A percentile compares a stretch with the other conserved stretches of the same genome.
These are phyloP conservation scores for Phrixothrix hirtus DNA, from an alignment of 2,888 invertebrate genomes.

Conservation along the genomic window DNA sequence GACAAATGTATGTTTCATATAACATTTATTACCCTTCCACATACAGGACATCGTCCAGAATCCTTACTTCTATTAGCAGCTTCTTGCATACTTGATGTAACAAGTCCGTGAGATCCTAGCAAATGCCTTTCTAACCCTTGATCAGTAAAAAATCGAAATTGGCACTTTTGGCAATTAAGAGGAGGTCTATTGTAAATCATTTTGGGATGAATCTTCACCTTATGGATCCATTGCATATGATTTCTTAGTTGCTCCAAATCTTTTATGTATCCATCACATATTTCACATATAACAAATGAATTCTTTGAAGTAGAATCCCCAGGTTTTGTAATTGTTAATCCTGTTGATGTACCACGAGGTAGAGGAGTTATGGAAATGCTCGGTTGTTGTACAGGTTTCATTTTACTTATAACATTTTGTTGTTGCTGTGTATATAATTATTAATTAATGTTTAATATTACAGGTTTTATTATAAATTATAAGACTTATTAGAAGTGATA, in stretches of 20 bases:
- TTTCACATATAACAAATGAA: constrained; percentile 92
- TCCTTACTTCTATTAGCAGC: constrained; percentile 94
- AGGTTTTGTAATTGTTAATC: constrained; percentile 53
- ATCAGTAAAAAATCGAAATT: constrained; percentile 95
- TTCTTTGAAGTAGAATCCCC: constrained; percentile 69
- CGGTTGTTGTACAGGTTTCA: constrained; percentile 68
- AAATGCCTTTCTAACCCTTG: constrained; percentile 95
- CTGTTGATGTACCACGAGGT: constrained; percentile 65
- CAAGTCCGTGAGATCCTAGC: constrained; percentile 90
- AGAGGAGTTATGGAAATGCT: constrained; percentile 90
- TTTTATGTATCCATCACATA: constrained; percentile 96
- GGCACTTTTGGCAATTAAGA: constrained; percentile 94
- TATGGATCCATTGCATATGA: constrained; percentile 98
- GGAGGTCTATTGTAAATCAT: constrained; percentile 95
- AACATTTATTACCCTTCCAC: constrained; percentile 91
- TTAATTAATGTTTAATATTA: too few species aligned
- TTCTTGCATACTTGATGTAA: constrained; percentile 94
- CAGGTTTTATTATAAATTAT: too few species aligned
- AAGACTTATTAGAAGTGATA: too few species aligned
- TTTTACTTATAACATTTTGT: constrained; percentile 17
- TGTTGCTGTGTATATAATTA: too few species aligned
- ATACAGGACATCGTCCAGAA: constrained; percentile 91
- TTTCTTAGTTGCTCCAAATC: constrained; percentile 91
- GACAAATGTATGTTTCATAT: too few species aligned
- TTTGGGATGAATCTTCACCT: constrained; percentile 94